Base-by-base conservation (phyloP, 2,888 invertebrate species). In the Unio pictorum region DNA sequence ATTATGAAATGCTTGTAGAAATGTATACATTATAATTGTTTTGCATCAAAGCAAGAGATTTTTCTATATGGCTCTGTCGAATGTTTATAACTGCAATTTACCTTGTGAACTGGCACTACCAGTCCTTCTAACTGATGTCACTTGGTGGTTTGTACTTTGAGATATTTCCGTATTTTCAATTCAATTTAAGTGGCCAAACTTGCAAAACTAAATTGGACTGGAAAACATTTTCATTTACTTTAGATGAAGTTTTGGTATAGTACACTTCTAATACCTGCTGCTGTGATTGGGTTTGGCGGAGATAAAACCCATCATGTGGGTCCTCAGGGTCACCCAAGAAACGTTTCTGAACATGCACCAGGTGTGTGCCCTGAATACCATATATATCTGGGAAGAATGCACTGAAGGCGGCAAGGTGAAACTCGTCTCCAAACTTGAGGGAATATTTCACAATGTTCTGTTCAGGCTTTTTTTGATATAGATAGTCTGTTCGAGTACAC, bases 231-330 rank as follows among this genome's bases (percentile, higher is more conserved):
- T 45, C 15, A 15, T n/a, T 64, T 23, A 55, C 18, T 54, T n/a
- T 20, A 28, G n/a, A 26, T 11, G 18, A 26, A 4, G 55, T 55
- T 61, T 54, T 80, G 75, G 73, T 78, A 77, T 73, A 80, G 79
- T 17, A 83, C 82, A 63, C 79, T 81, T 8, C 85, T 75, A 75
- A 83, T 81, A 8, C 77, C 65, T 77, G 77, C 55, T 70, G 64
- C 15, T 70, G 69, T 54, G 58, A 23, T 57, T 77, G 77, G 17
- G 96, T 97, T 91, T 97, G 97, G 75, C 95, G 92, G 18, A 98
- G 91, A 87, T 96, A 98, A 86, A 95, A 95, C 20, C 96, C 96
- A 91, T 98, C 97, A 87, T 96, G 96, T 4, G 96, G 96, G 91
- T 98, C 98, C 90, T 96, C 96, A 0, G 96, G 94, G 87, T 97